Conservation (phyloP, 2,113 vertebrate species). For the Glaucidium brasilianum region DNA sequence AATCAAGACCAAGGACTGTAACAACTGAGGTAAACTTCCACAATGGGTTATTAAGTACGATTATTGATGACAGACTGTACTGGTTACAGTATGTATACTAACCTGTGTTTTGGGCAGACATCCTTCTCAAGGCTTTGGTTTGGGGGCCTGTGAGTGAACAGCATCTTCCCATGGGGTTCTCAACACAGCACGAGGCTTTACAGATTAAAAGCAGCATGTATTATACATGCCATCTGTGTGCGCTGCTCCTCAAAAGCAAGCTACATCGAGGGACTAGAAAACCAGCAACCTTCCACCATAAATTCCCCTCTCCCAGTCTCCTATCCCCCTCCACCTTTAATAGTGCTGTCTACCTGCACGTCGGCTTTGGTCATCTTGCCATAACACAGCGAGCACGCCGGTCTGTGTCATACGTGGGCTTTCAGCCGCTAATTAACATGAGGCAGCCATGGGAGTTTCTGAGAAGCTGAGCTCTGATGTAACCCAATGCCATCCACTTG, state of each 20-base stretch:
- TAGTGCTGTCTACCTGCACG: background rate
- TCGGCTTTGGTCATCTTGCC: background rate
- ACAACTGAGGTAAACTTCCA: background rate
- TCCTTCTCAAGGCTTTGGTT: background rate
- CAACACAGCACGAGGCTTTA: background rate
- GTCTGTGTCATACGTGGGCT: background rate
- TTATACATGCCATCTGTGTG: background rate
- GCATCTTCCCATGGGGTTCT: background rate
- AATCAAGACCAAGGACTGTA: background rate
- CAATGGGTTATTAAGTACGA: background rate
- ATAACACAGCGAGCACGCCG: background rate
- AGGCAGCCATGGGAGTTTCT: slow-evolving; percentile 8
- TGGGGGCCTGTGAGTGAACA: background rate
- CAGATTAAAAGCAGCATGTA: background rate
- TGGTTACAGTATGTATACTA: background rate
- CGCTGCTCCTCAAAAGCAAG: background rate
- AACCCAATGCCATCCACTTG: slow-evolving; percentile 30
- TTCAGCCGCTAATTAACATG: slow-evolving; percentile 9
- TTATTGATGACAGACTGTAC: background rate
- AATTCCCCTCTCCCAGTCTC: background rate
- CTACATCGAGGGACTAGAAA: background rate
- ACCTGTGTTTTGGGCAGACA: background rate
- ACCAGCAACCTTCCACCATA: background rate
- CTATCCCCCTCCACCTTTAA: fast-evolving
- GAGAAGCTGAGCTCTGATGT: slow-evolving; percentile 32